Base-by-base conservation (phyloP, 2,797 vertebrate species). In the Cuculus canorus region DNA sequence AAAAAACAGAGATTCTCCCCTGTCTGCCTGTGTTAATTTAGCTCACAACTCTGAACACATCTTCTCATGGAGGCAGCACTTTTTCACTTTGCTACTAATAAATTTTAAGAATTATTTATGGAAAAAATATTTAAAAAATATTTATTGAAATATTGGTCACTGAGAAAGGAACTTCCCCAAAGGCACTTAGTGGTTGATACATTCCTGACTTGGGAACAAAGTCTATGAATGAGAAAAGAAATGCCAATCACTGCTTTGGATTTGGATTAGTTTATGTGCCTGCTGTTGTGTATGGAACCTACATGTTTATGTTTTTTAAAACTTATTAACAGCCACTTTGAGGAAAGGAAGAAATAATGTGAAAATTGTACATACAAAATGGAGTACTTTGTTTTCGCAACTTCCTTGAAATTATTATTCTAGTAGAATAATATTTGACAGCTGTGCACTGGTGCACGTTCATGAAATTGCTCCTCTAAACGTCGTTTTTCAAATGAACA, bases 401-500 rank as follows among this genome's bases (percentile, higher is more conserved):
- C 45, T 66, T 33, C 30, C 82, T 81, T 86, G 53, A 82, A 77
- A 75, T 61, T 47, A 37, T 27, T 59, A 11, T 35, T 43, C 72
- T 82, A 37, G 19, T 86, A 68, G 60, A 95, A 92, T 61, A 88
- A 68, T 92, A 71, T 86, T 96, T 95, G 96, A 96, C 96, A 96
- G 94, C 96, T 97, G 95, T 96, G 96, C 96, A 94, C 72, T 97
- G 70, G 86, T 97, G 76, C 90, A 48, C 8, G 25, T 64, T 96
- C 78, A 93, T 91, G 95, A 96, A 94, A 93, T 97, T 97, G 94
- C 92, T 95, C 86, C 96, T 97, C 97, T 94, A 76, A 96, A 82
- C 96, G 93, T 73, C 73, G 77, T 1, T 95, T 92, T 95, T 95
- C 90, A 81, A 92, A 56, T 93, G 45, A 95, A 90, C 72, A 69